Conservation (phyloP, 2,888 invertebrate genomes). For the Cantharis rustica region DNA sequence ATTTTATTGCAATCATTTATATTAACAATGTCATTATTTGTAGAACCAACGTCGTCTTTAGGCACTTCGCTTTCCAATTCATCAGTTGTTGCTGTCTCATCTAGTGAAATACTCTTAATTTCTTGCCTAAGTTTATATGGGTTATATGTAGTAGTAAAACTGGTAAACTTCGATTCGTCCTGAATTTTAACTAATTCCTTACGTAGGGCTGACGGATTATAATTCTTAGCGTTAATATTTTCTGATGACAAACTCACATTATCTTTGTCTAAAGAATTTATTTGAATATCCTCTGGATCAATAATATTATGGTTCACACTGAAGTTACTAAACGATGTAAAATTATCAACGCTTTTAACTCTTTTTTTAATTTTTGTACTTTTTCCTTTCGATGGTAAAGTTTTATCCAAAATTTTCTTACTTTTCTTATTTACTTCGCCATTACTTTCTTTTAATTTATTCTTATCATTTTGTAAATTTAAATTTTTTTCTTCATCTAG, state of each 20-base stretch:
- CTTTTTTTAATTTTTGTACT: background rate
- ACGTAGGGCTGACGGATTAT: background rate
- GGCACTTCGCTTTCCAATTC: background rate
- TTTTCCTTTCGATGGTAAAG: background rate
- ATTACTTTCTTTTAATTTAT: conserved; percentile 1
- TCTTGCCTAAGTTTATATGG: conserved; percentile 34
- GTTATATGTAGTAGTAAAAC: conserved; percentile 27
- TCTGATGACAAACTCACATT: background rate
- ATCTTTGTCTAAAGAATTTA: background rate
- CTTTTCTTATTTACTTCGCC: conserved; percentile 1
- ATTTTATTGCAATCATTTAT: background rate
- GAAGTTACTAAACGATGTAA: background rate
- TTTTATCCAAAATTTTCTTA: conserved; percentile 6
- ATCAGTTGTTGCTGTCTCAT: background rate
- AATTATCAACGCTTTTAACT: background rate
- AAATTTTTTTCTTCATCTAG: conserved; percentile 11
- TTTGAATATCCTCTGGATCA: background rate
- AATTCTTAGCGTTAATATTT: background rate
- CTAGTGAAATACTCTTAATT: conserved; percentile 31
- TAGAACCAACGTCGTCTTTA: background rate
- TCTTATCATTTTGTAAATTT: conserved; percentile 22
- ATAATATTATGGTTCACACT: background rate
- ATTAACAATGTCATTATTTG: background rate
- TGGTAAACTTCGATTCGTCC: conserved; percentile 12
- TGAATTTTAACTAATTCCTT: background rate